Base-by-base conservation (phyloP, 2,888 invertebrate genomes). In the Leptinotarsa rubiginosa region DNA sequence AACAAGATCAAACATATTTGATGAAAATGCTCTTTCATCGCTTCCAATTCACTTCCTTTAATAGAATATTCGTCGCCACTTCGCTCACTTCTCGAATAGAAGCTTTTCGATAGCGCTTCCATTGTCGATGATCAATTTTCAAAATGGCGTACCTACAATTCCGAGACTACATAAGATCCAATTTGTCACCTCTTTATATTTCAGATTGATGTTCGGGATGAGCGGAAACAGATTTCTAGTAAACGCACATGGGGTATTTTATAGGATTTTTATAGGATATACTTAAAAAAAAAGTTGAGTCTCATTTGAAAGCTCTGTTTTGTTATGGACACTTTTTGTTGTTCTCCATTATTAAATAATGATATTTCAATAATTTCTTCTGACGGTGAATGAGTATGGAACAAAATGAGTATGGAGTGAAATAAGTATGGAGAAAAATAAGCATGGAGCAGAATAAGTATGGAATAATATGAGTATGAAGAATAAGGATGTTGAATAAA, bases 51-150 rank as follows among this genome's bases (percentile, higher is more conserved):
- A 84, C 83, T 84, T 84, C 83, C 83, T 83, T 85, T 84, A 84
- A 85, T 86, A 85, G 85, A 86, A 85, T 86, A 82, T 84, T 84
- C 84, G 82, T 82, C 84, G 84, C 81, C 85, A 84, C 84, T 85
- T 85, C 83, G 81, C 78, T 78, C 77, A 73, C 73, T 72, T 72
- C 65, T 76, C 73, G 50, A 76, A 77, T 76, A 77, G 76, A 47
- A 47, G 70, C 70, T 79, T 73, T 56, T 78, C 81, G 81, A 83
- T 83, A 81, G 80, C 78, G 78, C 75, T 74, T 64, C 82, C 72
- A 82, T 83, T 83, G 81, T 83, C 78, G 81, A 75, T 80, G 81
- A 84, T 83, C 82, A 80, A 82, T 83, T 83, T 84, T 83, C 82
- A 83, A 84, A 84, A 85, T 84, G 83, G 84, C 83, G 82, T 78